Base-by-base conservation (phyloP, 2,113 vertebrate genomes). In the Tachycineta bicolor region DNA sequence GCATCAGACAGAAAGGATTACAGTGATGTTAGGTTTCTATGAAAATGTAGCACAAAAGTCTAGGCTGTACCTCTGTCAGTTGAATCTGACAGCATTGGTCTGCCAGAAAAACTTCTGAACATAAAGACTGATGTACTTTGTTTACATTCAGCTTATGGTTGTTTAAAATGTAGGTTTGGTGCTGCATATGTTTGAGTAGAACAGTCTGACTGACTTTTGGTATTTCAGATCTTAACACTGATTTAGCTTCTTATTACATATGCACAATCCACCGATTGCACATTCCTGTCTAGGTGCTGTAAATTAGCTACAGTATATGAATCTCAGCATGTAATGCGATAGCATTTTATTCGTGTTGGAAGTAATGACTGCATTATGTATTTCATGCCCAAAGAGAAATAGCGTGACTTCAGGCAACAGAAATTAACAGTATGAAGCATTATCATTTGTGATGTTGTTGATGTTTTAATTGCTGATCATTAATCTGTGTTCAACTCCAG, bases 401-500 rank as follows among this genome's bases (percentile, higher is more conserved):
- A 95, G 71, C 26, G 12, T 95, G 85, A 68, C 94, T 96, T 96
- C 71, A 94, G 94, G 95, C 95, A 93, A 91, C 75, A 97, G 95
- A 96, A 96, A 96, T 96, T 94, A 97, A 94, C 92, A 75, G 82
- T 96, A 92, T 92, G 94, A 96, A 95, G 89, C 88, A 96, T 96
- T 91, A 97, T 96, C 96, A 85, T 97, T 97, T 96, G 92, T 88
- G 88, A 94, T 88, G 83, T 63, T 94, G 93, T 90, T 95, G 95
- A 96, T 96, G 73, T 96, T 97, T 96, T 96, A 97, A 96, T 96
- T 95, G 92, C 88, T 93, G 82, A 95, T 95, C 92, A 94, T 97
- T 97, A 96, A 96, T 97, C 85, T 94, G 76, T 90, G 94, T 96
- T 95, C 94, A 88, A 43, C 39, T 88, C 55, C 64, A 81, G 22